A percentile compares a stretch with the other conserved stretches of the same genome.
Evolutionary conservation across 2,797 vertebrate genomes (phyloP).

Genomic region (Mastacembelus armatus): DNA sequence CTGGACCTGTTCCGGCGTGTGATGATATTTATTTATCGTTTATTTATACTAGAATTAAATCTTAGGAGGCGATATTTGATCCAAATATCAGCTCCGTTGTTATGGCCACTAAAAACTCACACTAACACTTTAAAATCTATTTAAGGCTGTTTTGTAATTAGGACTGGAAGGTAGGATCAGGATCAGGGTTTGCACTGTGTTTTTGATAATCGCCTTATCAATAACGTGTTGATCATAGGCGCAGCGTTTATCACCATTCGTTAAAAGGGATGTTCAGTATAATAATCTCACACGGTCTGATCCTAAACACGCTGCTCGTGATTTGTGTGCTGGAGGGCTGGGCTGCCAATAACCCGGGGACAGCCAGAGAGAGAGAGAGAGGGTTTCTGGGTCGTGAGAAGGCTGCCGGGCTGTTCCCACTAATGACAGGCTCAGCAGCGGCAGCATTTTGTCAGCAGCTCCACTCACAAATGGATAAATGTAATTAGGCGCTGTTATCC

Average conservation of each 20-base stretch:
- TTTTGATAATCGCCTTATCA: too few relatives aligned
- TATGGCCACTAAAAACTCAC: not conserved
- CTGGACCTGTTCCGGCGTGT: not conserved
- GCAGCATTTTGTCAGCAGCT: slow-evolving; percentile 6
- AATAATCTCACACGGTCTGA: not conserved
- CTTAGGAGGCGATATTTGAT: not conserved
- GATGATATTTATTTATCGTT: not conserved
- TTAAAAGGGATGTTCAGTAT: not conserved
- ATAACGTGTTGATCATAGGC: slow-evolving; percentile 49
- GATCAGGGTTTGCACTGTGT: too few relatives aligned
- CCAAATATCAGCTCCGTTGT: not conserved
- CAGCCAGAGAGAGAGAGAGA: not conserved
- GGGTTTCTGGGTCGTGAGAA: slow-evolving; percentile 57
- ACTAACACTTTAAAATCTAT: not conserved
- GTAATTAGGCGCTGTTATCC: slow-evolving; percentile 49
- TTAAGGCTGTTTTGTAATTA: not conserved
- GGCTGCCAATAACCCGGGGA: slow-evolving; percentile 31
- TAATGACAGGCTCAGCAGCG: slow-evolving; percentile 34
- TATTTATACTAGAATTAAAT: not conserved
- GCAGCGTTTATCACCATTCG: slow-evolving; percentile 5
- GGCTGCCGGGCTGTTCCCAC: slow-evolving; percentile 28
- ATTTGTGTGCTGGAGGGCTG: slow-evolving; percentile 23
- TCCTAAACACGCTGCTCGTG: slow-evolving; percentile 11
- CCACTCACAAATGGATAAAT: slow-evolving; percentile 42
- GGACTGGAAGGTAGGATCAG: too few relatives aligned